phyloP scores from a whole-genome alignment of 2,113 vertebrate species.

The Lamprotornis superbus region DNA sequence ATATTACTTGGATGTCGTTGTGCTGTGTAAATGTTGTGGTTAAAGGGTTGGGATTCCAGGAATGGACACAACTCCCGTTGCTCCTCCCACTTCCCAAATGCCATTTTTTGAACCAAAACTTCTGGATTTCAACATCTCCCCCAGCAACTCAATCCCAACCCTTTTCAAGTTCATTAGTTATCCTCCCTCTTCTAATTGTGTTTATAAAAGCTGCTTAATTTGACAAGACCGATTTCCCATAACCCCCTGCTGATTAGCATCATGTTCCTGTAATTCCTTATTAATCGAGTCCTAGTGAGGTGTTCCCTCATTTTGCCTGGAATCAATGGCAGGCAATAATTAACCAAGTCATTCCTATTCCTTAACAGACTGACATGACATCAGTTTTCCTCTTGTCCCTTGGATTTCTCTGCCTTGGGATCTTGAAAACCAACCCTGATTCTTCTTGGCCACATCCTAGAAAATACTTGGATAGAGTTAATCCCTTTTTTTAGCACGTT shows the following conservation, averaged over 20 bases:
- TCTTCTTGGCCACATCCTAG: neutral
- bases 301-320: conserved; percentile 35
- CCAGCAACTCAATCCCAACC: neutral
- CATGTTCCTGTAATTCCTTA: conserved; percentile 63
- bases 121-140: neutral
- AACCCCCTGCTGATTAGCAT: conserved; percentile 63
- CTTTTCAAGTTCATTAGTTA: conserved; percentile 39
- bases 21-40: neutral
- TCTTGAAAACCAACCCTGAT: neutral
- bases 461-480: neutral
- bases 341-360: conserved; percentile 2
- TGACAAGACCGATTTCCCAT: conserved; percentile 64
- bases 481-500: neutral
- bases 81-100: neutral
- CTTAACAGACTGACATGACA: neutral
- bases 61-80: accelerated
- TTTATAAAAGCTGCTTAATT: conserved; percentile 64
- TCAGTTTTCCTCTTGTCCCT: neutral
- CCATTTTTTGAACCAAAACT: neutral
- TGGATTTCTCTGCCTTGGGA: neutral
- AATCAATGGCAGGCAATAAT: conserved; percentile 59
- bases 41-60: neutral
- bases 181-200: conserved; percentile 2
- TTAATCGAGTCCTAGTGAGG: conserved; percentile 23
- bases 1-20: neutral